A percentile compares a stretch with the other conserved stretches of the same genome.
These are phyloP conservation scores for Zelostemma sp. DNA, from an alignment of 1,140 invertebrate species.

Conservation along the genomic window DNA sequence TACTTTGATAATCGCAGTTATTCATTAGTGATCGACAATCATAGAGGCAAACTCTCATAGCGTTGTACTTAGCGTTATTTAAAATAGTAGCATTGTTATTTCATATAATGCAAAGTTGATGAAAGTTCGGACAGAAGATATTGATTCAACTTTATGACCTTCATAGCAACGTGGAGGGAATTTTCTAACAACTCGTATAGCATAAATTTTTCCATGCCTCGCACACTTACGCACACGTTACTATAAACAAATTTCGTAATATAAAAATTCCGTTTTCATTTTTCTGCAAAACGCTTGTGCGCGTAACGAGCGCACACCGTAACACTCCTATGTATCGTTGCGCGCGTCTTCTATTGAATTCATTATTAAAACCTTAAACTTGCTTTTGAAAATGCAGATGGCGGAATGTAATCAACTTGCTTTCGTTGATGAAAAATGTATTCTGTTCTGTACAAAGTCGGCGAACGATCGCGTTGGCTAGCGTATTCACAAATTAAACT, in stretches of 20 bases:
- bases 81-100: conserved; percentile 64
- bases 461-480: conserved; percentile 11
- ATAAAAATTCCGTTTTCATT: conserved; percentile 61
- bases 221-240: conserved; percentile 40
- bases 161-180: conserved; percentile 68
- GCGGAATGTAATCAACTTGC: conserved; percentile 16
- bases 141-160: conserved; percentile 39
- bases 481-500: no score
- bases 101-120: conserved; percentile 58
- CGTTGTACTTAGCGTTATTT: conserved; percentile 68
- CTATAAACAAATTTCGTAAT: conserved; percentile 65
- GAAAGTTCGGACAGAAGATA: conserved; percentile 62
- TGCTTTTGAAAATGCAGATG: conserved; percentile 21
- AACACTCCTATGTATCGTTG: not conserved
- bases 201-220: conserved; percentile 59
- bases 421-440: conserved; percentile 15
- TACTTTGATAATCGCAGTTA: conserved; percentile 44
- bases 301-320: conserved; percentile 24
- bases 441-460: conserved; percentile 26
- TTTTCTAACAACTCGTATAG: conserved; percentile 66
- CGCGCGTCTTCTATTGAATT: conserved; percentile 9
- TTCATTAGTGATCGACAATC: conserved; percentile 51
- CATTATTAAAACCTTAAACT: conserved; percentile 13
- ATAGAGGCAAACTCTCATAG: conserved; percentile 64
- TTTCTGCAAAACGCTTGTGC: conserved; percentile 13